Evolutionary conservation across 2,113 vertebrate species (phyloP).

Genomic region (Callipepla californica): DNA sequence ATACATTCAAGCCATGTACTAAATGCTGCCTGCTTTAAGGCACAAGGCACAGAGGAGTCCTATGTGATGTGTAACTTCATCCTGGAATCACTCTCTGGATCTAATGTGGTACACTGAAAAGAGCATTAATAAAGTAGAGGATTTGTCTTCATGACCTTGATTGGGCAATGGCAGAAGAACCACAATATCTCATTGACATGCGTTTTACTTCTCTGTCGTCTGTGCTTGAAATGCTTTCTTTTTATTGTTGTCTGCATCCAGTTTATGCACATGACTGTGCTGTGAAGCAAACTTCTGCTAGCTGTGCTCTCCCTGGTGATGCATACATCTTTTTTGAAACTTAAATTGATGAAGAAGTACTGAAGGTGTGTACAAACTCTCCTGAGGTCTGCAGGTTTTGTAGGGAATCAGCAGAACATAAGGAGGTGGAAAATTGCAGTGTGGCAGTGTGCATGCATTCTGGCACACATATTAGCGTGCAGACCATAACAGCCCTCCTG

Average conservation of each 20-base stretch:
- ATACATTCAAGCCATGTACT: neutral
- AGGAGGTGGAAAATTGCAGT: neutral
- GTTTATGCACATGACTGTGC: neutral
- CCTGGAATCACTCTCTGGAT: neutral
- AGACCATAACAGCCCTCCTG: neutral
- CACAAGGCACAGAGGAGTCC: neutral
- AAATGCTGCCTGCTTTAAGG: neutral
- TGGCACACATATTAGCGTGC: accelerated
- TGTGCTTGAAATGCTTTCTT: neutral
- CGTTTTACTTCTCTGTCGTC: neutral
- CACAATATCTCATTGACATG: neutral
- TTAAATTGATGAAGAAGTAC: neutral
- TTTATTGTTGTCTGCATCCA: neutral
- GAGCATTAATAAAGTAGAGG: neutral
- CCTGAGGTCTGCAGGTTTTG: neutral
- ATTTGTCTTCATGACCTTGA: neutral
- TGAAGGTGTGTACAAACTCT: neutral
- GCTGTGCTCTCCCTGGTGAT: neutral
- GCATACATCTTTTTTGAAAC: neutral
- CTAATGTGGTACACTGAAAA: neutral
- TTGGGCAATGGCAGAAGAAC: neutral
- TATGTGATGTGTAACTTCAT: neutral
- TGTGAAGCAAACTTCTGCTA: neutral
- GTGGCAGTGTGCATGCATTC: neutral
- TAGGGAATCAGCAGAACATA: neutral